Conservation (phyloP, 2,888 invertebrate genomes). For the Dasysyrphus tricinctus region DNA sequence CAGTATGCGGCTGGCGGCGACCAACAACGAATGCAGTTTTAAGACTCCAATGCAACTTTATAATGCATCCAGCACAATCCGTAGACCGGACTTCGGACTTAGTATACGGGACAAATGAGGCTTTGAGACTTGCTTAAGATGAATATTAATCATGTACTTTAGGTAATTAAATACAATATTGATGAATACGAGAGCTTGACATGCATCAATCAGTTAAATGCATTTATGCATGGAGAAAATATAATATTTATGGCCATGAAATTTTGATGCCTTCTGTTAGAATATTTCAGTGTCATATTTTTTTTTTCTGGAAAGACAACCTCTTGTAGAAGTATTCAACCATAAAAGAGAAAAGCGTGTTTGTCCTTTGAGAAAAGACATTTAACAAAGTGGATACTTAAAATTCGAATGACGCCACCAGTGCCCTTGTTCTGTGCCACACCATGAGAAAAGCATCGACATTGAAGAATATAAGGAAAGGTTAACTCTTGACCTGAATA, state of each 20-base stretch:
- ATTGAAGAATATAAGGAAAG: neutral
- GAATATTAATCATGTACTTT: slow-evolving; percentile 57
- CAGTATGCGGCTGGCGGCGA: neutral
- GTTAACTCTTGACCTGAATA: slow-evolving; percentile 6
- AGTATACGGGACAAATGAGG: slow-evolving; percentile 27
- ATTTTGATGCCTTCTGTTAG: neutral
- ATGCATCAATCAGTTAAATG: slow-evolving; percentile 24
- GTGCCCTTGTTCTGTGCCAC: neutral
- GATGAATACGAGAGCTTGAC: slow-evolving; percentile 17
- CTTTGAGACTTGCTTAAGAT: slow-evolving; percentile 32
- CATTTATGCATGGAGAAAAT: neutral
- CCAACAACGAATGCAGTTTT: neutral
- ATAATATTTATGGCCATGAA: neutral
- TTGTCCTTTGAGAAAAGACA: neutral
- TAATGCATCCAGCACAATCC: neutral
- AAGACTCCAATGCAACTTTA: neutral
- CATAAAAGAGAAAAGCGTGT: neutral
- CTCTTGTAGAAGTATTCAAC: neutral
- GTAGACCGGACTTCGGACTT: neutral
- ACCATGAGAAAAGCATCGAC: neutral
- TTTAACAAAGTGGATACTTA: slow-evolving; percentile 13
- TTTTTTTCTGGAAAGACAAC: neutral
- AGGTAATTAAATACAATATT: slow-evolving; percentile 58
- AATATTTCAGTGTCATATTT: neutral
- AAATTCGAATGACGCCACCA: neutral